Percentiles rank a stretch among this genome's conserved stretches.
Evolutionary conservation across 2,888 invertebrate species (phyloP).

Genomic region (Trichacis sp.): DNA sequence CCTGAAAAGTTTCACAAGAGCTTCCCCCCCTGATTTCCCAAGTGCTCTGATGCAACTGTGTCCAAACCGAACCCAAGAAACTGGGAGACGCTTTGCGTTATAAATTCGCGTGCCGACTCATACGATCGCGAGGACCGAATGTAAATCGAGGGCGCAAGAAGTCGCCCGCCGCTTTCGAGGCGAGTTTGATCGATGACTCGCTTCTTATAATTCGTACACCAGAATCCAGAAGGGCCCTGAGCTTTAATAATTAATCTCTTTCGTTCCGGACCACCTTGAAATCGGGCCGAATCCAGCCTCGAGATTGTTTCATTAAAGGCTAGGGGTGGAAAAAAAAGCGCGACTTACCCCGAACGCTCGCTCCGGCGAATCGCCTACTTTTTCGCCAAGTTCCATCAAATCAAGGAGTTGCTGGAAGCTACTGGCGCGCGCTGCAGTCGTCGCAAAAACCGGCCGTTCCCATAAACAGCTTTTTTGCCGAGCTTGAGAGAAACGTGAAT

Average conservation of each 20-base stretch:
- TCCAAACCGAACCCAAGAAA: too few relatives aligned
- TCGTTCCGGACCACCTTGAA: conserved; percentile 43
- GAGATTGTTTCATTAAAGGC: conserved; percentile 2
- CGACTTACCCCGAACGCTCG: conserved; percentile 40
- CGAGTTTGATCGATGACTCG: conserved; percentile 19
- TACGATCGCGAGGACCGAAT: conserved; percentile 9
- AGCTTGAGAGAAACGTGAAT: conserved; percentile 54
- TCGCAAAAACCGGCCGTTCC: conserved; percentile 57
- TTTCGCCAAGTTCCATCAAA: background rate
- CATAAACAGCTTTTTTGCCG: conserved; percentile 64
- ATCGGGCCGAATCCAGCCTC: conserved; percentile 4
- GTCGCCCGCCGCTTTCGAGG: conserved; percentile 5
- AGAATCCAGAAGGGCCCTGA: conserved; percentile 47
- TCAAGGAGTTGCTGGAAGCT: too few relatives aligned
- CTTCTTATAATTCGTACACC: conserved; percentile 25
- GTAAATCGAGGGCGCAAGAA: conserved; percentile 23
- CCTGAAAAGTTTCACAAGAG: too few relatives aligned
- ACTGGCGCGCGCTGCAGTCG: conserved; percentile 7
- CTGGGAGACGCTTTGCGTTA: too few relatives aligned
- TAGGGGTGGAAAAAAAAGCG: too few relatives aligned
- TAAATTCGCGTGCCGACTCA: conserved; percentile 21
- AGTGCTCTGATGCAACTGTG: too few relatives aligned
- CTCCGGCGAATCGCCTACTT: background rate
- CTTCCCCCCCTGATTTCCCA: too few relatives aligned
- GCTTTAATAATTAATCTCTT: conserved; percentile 45